Conservation (phyloP, 1,140 invertebrate species). For the Drosophila tropicalis region DNA sequence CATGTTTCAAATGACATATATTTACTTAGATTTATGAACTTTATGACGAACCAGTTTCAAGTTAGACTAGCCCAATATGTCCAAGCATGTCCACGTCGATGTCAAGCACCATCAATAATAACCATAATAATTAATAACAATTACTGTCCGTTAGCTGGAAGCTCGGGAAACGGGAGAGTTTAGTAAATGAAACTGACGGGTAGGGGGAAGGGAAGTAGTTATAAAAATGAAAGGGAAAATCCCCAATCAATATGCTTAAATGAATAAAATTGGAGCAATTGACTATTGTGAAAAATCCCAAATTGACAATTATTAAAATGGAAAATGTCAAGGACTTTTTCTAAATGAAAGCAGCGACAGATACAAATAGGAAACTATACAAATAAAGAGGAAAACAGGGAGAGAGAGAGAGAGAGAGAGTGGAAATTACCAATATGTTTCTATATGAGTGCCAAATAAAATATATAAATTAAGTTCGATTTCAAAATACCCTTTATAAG, state of each 20-base stretch:
- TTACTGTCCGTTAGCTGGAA: constrained; percentile 51
- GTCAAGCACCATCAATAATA: constrained; percentile 76
- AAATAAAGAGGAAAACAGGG: too few species aligned
- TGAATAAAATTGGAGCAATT: constrained; percentile 4
- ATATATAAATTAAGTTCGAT: neutral
- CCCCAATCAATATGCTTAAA: constrained; percentile 40
- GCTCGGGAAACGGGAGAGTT: neutral
- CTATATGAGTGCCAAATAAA: neutral
- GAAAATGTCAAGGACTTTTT: constrained; percentile 48
- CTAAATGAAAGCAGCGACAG: neutral
- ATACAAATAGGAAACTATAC: neutral
- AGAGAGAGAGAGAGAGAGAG: neutral
- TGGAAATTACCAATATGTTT: neutral
- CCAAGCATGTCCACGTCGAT: constrained; percentile 33
- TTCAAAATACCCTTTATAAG: neutral
- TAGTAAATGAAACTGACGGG: neutral
- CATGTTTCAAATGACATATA: constrained; percentile 50
- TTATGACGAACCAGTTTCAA: constrained; percentile 47
- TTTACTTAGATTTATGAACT: constrained; percentile 60
- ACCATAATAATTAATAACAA: constrained; percentile 80
- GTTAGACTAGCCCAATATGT: constrained; percentile 46
- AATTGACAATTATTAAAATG: constrained; percentile 59
- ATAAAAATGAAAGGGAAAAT: constrained; percentile 26
- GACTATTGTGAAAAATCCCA: constrained; percentile 13
- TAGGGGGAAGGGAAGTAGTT: neutral